A percentile compares a stretch with the other conserved stretches of the same genome.
These are phyloP conservation scores for mouse (Mus musculus) DNA, from an alignment of 2,113 vertebrate species.

Conservation along the genomic window GRCm39 chr10:3599001-3599500, in stretches of 20 bases:
- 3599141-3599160: not conserved
- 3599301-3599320: not conserved
- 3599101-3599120: not conserved
- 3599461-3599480: not conserved
- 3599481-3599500: too few species aligned
- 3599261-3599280: fast-evolving
- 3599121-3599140: fast-evolving
- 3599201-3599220: not conserved
- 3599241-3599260: not conserved
- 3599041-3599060: not conserved
- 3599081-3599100: not conserved
- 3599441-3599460: fast-evolving
- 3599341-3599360: not conserved
- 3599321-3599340: not conserved
- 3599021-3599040: not conserved
- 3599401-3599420: not conserved
- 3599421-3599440: not conserved
- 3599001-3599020: not conserved
- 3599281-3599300: not conserved
- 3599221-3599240: not conserved
- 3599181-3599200: fast-evolving
- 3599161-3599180: not conserved
- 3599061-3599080: not conserved
- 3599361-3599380: not conserved
- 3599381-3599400: not conserved